A percentile compares a stretch with the other conserved stretches of the same genome.
phyloP scores from a whole-genome alignment of 2,888 invertebrate genomes.

The Blastobasis adustella region DNA sequence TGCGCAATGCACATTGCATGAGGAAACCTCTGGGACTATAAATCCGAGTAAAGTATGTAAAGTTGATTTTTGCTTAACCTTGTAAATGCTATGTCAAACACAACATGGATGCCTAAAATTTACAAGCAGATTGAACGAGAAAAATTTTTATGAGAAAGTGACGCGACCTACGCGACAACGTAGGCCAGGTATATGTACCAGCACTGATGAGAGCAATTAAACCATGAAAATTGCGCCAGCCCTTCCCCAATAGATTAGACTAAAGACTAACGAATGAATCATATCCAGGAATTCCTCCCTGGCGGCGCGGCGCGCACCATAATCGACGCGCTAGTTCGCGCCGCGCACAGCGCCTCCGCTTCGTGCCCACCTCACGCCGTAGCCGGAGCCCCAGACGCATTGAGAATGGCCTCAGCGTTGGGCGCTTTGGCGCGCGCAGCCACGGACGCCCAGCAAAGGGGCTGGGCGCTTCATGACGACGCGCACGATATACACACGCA shows the following conservation, averaged over 20 bases:
- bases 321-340: slow-evolving; percentile 61
- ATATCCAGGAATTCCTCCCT: slow-evolving; percentile 55
- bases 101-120: too few relatives aligned
- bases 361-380: slow-evolving; percentile 78
- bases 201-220: too few relatives aligned
- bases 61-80: too few relatives aligned
- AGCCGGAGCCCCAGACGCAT: slow-evolving; percentile 89
- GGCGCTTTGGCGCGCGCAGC: slow-evolving; percentile 90
- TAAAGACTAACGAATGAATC: neutral
- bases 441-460: slow-evolving; percentile 95
- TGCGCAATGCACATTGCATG: too few relatives aligned
- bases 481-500: slow-evolving; percentile 91
- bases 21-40: too few relatives aligned
- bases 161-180: too few relatives aligned
- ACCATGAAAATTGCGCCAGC: too few relatives aligned
- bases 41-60: too few relatives aligned
- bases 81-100: too few relatives aligned
- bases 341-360: slow-evolving; percentile 57
- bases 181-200: too few relatives aligned
- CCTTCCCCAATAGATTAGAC: neutral
- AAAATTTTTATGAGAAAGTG: too few relatives aligned
- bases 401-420: slow-evolving; percentile 87
- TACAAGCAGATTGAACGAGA: too few relatives aligned
- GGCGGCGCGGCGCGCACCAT: slow-evolving; percentile 65
- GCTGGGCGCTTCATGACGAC: slow-evolving; percentile 96